Evolutionary conservation across 2,113 vertebrate genomes (phyloP).

Genomic region (Numida meleagris): DNA sequence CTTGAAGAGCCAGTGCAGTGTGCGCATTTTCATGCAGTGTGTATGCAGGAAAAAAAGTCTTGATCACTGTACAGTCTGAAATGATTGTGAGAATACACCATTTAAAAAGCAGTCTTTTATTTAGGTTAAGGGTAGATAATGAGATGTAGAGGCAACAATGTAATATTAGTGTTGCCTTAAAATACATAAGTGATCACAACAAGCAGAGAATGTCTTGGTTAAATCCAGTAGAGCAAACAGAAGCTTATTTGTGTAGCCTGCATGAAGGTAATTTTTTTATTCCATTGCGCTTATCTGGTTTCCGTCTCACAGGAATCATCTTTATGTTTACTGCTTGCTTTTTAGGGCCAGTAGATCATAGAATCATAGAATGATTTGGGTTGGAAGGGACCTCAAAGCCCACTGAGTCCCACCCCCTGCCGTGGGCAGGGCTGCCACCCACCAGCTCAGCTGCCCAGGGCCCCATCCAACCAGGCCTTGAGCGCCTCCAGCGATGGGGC

Average conservation of each 20-base stretch:
- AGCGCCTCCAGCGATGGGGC: too few relatives aligned
- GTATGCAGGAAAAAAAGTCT: neutral
- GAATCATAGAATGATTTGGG: too few relatives aligned
- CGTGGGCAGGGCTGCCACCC: too few relatives aligned
- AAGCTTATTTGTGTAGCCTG: neutral
- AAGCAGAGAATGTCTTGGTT: neutral
- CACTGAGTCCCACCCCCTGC: too few relatives aligned
- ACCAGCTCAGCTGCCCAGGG: too few relatives aligned
- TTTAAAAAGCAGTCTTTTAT: neutral
- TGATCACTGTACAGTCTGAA: neutral
- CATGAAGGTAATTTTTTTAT: neutral
- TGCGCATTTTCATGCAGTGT: neutral
- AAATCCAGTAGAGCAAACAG: neutral
- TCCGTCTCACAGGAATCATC: neutral
- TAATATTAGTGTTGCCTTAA: neutral
- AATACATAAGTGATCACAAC: neutral
- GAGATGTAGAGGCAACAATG: neutral
- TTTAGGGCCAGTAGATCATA: neutral
- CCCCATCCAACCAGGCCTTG: too few relatives aligned
- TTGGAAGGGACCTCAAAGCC: too few relatives aligned
- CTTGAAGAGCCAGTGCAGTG: neutral
- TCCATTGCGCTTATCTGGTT: neutral
- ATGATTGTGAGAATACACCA: neutral
- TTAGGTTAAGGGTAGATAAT: neutral
- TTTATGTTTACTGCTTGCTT: neutral